These are phyloP conservation scores for Pristionchus pacificus DNA, from an alignment of 1,140 invertebrate species.

Conservation along the genomic window DNA sequence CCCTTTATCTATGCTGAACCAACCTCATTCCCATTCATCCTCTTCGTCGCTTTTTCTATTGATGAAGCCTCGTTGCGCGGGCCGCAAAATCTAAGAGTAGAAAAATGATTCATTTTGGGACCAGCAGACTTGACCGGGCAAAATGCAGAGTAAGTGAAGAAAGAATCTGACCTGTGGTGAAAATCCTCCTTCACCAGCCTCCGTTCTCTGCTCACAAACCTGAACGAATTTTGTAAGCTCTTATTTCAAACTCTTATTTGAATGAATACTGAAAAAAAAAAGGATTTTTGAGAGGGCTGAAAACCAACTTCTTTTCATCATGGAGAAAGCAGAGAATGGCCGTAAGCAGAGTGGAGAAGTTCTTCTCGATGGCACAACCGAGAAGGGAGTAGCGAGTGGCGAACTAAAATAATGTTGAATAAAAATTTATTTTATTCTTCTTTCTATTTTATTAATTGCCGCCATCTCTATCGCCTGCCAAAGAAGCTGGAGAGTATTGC, in stretches of 20 bases:
- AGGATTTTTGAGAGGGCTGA: too few relatives aligned
- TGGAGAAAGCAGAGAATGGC: background rate
- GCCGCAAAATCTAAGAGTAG: background rate
- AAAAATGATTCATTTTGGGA: background rate
- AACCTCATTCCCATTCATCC: background rate
- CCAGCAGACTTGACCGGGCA: background rate
- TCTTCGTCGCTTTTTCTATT: background rate
- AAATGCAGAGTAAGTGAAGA: too few relatives aligned
- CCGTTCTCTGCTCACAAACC: background rate
- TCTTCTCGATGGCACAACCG: background rate
- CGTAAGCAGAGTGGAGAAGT: background rate
- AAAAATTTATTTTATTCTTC: too few relatives aligned
- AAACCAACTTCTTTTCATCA: background rate
- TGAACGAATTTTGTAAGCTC: background rate
- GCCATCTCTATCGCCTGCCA: too few relatives aligned
- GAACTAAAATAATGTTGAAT: too few relatives aligned
- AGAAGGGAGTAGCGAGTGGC: too few relatives aligned
- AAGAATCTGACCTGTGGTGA: background rate
- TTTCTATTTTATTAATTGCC: too few relatives aligned
- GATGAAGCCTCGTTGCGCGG: background rate
- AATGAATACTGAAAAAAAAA: background rate
- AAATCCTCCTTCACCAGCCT: background rate
- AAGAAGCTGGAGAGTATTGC: too few relatives aligned
- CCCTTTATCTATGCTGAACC: background rate
- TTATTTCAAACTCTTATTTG: too few relatives aligned